These are phyloP conservation scores for Lucifuga dentata DNA, from an alignment of 2,113 vertebrate species.

Conservation along the genomic window DNA sequence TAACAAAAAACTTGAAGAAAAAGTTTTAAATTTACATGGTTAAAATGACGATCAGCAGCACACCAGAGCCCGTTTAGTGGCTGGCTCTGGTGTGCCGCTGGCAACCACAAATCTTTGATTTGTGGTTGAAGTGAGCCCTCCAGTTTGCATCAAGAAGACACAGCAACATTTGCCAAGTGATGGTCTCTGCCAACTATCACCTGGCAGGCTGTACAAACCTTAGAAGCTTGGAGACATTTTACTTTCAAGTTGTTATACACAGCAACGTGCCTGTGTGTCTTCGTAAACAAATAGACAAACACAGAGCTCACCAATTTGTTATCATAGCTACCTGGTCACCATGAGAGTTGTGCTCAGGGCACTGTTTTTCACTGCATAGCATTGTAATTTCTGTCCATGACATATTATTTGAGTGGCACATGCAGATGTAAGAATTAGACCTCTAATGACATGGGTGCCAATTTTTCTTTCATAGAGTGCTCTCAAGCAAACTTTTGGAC, in stretches of 20 bases:
- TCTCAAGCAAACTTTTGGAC: too few relatives aligned
- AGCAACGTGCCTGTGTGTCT: background rate
- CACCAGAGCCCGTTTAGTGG: background rate
- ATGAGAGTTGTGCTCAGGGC: conserved; percentile 18
- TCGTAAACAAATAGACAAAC: conserved; percentile 6
- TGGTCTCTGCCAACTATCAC: conserved; percentile 22
- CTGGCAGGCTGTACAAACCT: background rate
- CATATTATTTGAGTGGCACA: too few relatives aligned
- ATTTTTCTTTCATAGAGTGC: too few relatives aligned
- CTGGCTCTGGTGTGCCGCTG: too few relatives aligned
- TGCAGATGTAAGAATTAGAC: too few relatives aligned
- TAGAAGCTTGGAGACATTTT: conserved; percentile 16
- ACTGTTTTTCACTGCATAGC: conserved; percentile 18
- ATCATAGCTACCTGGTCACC: conserved; percentile 13
- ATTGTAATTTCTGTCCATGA: too few relatives aligned
- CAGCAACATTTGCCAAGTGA: conserved; percentile 8
- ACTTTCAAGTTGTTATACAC: conserved; percentile 14
- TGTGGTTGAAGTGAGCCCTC: conserved; percentile 11
- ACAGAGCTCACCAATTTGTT: conserved; percentile 14
- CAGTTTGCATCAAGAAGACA: conserved; percentile 19
- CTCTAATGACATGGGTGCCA: too few relatives aligned
- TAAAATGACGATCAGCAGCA: conserved; percentile 21
- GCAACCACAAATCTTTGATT: too few relatives aligned
- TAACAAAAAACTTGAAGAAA: too few relatives aligned
- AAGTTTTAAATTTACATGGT: too few relatives aligned